phyloP scores from a whole-genome alignment of 1,140 invertebrate species.

The Drosophila pallidifrons region DNA sequence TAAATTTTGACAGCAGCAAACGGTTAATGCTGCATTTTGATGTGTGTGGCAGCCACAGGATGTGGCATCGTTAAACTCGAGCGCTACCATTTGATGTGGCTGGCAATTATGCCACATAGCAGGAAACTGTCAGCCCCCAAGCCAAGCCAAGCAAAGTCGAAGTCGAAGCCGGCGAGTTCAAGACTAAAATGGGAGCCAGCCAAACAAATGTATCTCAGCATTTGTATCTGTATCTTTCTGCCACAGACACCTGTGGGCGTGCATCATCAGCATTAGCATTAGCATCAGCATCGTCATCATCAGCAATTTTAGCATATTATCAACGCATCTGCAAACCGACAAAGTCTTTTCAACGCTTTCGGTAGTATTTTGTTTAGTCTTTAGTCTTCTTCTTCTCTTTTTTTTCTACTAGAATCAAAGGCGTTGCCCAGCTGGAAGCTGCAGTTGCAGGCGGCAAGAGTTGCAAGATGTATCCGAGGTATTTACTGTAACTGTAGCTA shows the following conservation, averaged over 20 bases:
- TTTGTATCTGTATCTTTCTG: constrained; percentile 40
- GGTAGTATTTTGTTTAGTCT: constrained; percentile 51
- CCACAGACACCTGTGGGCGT: constrained; percentile 72
- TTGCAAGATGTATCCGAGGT: constrained; percentile 14
- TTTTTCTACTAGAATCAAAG: constrained; percentile 20
- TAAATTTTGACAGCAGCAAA: constrained; percentile 80
- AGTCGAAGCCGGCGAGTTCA: no score
- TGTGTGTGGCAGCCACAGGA: constrained; percentile 60
- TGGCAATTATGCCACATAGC: constrained; percentile 60
- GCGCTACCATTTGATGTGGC: constrained; percentile 67
- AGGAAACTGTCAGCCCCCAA: constrained; percentile 57
- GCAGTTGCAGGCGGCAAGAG: constrained; percentile 22
- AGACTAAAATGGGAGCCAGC: constrained; percentile 4
- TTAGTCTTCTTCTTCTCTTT: constrained; percentile 8
- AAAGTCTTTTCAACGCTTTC: constrained; percentile 83
- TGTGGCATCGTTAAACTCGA: constrained; percentile 75
- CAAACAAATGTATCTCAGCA: constrained; percentile 64
- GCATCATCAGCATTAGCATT: constrained; percentile 77
- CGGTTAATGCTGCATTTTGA: constrained; percentile 52
- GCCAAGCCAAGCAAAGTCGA: background rate
- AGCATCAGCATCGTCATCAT: constrained; percentile 76
- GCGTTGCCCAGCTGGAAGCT: constrained; percentile 60
- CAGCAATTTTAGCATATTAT: constrained; percentile 82
- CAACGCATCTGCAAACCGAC: constrained; percentile 82
- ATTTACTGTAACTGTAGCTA: constrained; percentile 27